Evolutionary conservation across 2,113 vertebrate genomes (phyloP), one percentile per base, ranked within the genome.

Genomic region (Meriones unguiculatus): DNA sequence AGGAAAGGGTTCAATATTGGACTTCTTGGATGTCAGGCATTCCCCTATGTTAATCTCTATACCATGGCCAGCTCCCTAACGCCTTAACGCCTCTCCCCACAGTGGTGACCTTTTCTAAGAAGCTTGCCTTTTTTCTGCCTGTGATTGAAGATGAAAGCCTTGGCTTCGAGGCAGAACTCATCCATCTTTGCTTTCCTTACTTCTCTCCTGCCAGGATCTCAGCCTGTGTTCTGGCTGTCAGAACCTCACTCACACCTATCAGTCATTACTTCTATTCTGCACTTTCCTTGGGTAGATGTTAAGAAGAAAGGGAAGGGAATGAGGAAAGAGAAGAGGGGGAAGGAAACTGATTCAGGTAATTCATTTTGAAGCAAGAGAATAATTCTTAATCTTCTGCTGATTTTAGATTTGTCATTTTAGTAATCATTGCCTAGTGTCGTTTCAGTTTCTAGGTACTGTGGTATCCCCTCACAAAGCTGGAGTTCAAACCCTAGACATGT

Each of bases 401-500:
- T 93, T 93, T 94, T 70, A 93, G 75, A 15, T 59, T 38, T 81
- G 57, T 59, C 35, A n/a, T 81, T n/a, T 81, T 57, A 57, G 22
- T 50, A 50, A 22, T 50, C 15, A 67, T 10, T 78, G 15, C 50
- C 2, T 78, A 78, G 32, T 70, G n/a, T 13, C 69, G 14, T 70
- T 35, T 70, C 81, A 18, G 59, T 41, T 41, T 85, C 41, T 24
- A 32, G 84, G 41, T 85, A 7, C 41, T 65, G 28, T 14, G 24
- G 6, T 65, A 65, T 4, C 62, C 38, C 24, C 32, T 67, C 14
- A 8, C 10, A 20, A 50, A 80, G 35, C 64, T 69, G 9, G 52
- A 28, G 9, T 73, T 84, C 57, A 59, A 64, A 72, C 9, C 38
- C 38, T 32, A 59, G 13, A 32, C 28, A 5, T 82, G 46, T 46